Evolutionary conservation across 2,113 vertebrate genomes (phyloP), one percentile per base, ranked within the genome.

Genomic region (Martes martes): DNA sequence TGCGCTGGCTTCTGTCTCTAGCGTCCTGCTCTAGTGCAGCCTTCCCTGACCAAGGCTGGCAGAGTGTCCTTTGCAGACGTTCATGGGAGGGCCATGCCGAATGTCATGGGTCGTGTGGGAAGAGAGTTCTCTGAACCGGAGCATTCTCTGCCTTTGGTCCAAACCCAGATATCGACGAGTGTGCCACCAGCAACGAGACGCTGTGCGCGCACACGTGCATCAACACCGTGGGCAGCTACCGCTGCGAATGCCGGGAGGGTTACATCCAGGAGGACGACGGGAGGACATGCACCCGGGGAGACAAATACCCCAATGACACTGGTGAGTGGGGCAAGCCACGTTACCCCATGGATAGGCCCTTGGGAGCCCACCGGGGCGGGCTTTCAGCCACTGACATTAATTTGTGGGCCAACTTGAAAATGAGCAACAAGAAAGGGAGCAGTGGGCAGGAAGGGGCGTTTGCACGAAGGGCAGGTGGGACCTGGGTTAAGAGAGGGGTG

Each of bases 141-240:
- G 24, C 0, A 2, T 86, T 91, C 61, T 84, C 84, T 65, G 19
- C 42, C 13, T 97, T 95, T 95, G 94, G 9, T 86, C 97, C 16
- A 36, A 95, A 97, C 92, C 36, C 76, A 99, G 99, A 99, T 98
- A 99, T 99, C 0, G 99, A 99, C 0, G 99, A 99, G 97, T 99
- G 99, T 81, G 98, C 99, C 79, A 98, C 97, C 0, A 99, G 98
- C 98, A 99, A 99, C 0, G 98, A 97, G 95, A 99, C 99, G 0
- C 98, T 99, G 1, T 99, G 99, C 89, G 99, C 99, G 24, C 99
- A 99, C 96, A 98, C 99, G 98, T 99, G 99, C 85, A 15, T 99
- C 97, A 99, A 99, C 98, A 99, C 99, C 0, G 16, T 98, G 55
- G 99, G 99, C 98, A 99, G 99, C 98, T 99, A 99, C 98, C 99